phyloP scores from a whole-genome alignment of 2,888 invertebrate species.

The Gymnoscelis rufifasciata region DNA sequence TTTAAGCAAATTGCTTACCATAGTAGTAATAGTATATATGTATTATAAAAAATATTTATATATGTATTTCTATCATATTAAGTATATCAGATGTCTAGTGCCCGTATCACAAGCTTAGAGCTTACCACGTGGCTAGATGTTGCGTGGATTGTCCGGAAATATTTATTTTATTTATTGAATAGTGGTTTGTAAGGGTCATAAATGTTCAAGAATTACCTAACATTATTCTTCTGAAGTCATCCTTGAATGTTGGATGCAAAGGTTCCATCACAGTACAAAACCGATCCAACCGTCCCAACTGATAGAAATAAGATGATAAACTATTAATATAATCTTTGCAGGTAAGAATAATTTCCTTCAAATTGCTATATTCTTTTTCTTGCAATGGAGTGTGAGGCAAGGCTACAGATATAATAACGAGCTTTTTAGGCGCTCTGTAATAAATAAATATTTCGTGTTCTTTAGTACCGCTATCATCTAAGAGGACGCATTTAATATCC shows the following conservation, averaged over 20 bases:
- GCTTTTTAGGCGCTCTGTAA: constrained; percentile 44
- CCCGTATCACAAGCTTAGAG: too few relatives aligned
- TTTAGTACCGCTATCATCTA: constrained; percentile 39
- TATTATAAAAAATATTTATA: too few relatives aligned
- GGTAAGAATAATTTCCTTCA: constrained; percentile 44
- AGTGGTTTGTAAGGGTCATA: too few relatives aligned
- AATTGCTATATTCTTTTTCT: constrained; percentile 44
- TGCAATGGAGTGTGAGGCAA: constrained; percentile 50
- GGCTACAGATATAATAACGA: constrained; percentile 40
- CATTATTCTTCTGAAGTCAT: constrained; percentile 59
- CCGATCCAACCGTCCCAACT: constrained; percentile 55
- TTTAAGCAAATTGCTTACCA: too few relatives aligned
- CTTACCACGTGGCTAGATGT: too few relatives aligned
- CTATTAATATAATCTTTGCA: constrained; percentile 42
- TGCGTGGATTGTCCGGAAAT: too few relatives aligned
- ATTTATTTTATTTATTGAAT: too few relatives aligned
- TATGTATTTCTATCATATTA: too few relatives aligned
- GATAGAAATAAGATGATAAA: constrained; percentile 51
- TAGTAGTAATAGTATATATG: too few relatives aligned
- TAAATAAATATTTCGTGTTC: constrained; percentile 50
- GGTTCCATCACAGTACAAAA: constrained; percentile 62
- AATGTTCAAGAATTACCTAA: constrained; percentile 42
- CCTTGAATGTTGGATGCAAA: constrained; percentile 50
- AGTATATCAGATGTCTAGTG: too few relatives aligned
- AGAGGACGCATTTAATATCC: constrained; percentile 51